Evolutionary conservation across 2,113 vertebrate genomes (phyloP).

Genomic region (Forbesichthys agassizii): DNA sequence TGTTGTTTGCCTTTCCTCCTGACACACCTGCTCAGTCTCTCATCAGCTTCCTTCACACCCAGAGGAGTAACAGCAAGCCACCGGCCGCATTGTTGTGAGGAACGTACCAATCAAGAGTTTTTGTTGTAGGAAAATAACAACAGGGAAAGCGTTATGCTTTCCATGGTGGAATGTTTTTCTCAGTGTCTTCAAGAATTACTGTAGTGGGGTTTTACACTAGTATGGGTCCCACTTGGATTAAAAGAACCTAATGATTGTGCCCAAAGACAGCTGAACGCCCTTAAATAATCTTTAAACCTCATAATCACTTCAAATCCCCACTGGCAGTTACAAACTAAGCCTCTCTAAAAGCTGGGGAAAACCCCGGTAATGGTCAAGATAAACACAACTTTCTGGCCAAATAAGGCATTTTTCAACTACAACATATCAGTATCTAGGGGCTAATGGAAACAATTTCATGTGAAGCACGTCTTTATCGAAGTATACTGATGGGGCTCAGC

Average conservation of each 20-base stretch:
- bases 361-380: constrained; percentile 35
- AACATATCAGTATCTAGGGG: constrained; percentile 33
- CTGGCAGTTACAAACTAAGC: constrained; percentile 35
- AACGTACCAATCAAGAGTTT: too few species aligned
- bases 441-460: constrained; percentile 43
- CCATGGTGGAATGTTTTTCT: constrained; percentile 6
- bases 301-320: constrained; percentile 31
- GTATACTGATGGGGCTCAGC: constrained; percentile 18
- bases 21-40: background rate
- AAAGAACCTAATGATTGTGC: constrained; percentile 4
- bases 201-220: background rate
- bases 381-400: constrained; percentile 39
- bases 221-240: constrained; percentile 5
- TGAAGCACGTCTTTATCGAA: constrained; percentile 33
- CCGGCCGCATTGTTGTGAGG: background rate
- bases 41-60: constrained; percentile 7
- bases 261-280: constrained; percentile 20
- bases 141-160: background rate
- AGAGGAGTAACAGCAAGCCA: background rate
- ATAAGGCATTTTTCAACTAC: constrained; percentile 27
- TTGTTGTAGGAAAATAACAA: background rate
- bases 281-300: constrained; percentile 31
- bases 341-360: constrained; percentile 37
- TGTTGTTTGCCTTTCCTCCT: constrained; percentile 1
- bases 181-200: constrained; percentile 5